phyloP scores from a whole-genome alignment of 2,797 vertebrate species.

The Luscinia luscinia region DNA sequence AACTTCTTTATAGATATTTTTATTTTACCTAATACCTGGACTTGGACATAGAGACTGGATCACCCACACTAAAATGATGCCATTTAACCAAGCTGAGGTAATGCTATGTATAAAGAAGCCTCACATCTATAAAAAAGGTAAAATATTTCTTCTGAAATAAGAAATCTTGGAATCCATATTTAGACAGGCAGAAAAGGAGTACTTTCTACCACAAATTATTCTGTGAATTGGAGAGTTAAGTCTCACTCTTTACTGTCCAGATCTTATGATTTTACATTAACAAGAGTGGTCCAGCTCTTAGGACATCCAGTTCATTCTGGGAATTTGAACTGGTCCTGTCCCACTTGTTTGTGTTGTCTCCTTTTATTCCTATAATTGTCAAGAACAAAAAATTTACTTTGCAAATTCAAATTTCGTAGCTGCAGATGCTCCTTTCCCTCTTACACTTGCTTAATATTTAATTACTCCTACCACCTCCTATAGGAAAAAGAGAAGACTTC shows the following conservation, averaged over 20 bases:
- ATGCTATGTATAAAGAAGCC: background rate
- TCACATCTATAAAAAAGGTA: background rate
- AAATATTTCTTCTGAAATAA: background rate
- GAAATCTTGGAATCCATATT: background rate
- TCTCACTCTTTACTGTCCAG: background rate
- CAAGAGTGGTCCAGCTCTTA: background rate
- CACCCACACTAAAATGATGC: background rate
- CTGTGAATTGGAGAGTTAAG: background rate
- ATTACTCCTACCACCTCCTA: background rate
- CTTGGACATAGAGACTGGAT: background rate
- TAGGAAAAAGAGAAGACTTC: background rate
- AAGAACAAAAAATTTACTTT: background rate
- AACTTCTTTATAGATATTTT: background rate
- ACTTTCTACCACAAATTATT: background rate
- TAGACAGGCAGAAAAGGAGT: background rate
- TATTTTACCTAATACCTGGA: background rate
- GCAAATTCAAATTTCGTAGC: background rate
- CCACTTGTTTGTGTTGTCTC: background rate
- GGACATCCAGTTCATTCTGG: background rate
- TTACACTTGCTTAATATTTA: background rate
- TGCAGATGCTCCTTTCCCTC: background rate
- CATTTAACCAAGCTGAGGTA: background rate
- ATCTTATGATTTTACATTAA: background rate
- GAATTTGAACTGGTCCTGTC: background rate
- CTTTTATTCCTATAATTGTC: background rate